Evolutionary conservation across 2,797 vertebrate genomes (phyloP).

Genomic region (Oreochromis grahami): DNA sequence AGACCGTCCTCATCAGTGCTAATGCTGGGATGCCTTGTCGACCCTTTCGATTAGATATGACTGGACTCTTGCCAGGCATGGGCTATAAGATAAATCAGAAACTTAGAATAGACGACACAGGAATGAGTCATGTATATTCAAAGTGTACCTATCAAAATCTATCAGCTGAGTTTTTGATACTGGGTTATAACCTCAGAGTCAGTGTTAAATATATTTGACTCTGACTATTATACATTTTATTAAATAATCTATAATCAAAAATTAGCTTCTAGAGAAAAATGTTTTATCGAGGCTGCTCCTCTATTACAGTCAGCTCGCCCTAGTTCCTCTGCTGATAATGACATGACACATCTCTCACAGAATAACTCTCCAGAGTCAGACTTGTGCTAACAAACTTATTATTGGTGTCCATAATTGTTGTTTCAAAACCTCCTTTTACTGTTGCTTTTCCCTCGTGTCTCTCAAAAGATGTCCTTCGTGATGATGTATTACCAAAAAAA

Average conservation of each 20-base stretch:
- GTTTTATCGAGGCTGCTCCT: neutral
- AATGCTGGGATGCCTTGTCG: neutral
- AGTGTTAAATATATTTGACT: slow-evolving; percentile 1
- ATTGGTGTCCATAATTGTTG: neutral
- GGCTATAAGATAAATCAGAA: slow-evolving; percentile 54
- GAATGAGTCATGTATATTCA: neutral
- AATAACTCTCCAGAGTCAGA: slow-evolving; percentile 29
- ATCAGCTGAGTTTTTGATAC: neutral
- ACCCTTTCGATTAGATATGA: slow-evolving; percentile 37
- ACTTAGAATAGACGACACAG: slow-evolving; percentile 10
- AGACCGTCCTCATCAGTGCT: neutral
- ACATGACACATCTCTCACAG: slow-evolving; percentile 22
- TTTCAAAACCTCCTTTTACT: slow-evolving; percentile 26
- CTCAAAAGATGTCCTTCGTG: slow-evolving; percentile 26
- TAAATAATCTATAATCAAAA: neutral
- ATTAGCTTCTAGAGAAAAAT: neutral
- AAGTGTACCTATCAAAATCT: slow-evolving; percentile 15
- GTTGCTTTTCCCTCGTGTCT: neutral
- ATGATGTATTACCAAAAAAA: neutral
- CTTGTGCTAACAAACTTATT: slow-evolving; percentile 29
- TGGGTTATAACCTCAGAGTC: slow-evolving; percentile 4
- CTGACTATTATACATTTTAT: neutral
- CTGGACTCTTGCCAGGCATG: slow-evolving; percentile 36
- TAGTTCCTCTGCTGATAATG: neutral
- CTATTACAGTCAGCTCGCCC: neutral